A percentile compares a stretch with the other conserved stretches of the same genome.
These are phyloP conservation scores for Leucophora obtusa DNA, from an alignment of 2,888 invertebrate species.

Conservation along the genomic window DNA sequence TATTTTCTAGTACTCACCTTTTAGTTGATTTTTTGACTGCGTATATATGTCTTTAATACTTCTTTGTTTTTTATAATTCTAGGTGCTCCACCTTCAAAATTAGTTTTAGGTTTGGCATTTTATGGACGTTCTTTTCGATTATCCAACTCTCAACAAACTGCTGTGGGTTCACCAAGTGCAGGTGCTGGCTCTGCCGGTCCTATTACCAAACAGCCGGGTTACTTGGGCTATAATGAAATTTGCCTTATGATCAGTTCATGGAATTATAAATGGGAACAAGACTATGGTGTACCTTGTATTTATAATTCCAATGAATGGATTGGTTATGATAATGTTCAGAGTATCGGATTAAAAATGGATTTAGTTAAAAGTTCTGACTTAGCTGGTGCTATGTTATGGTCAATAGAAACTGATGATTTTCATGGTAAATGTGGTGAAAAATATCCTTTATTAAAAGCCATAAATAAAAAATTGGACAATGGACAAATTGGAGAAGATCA, in stretches of 20 bases:
- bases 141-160: conserved; percentile 71
- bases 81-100: conserved; percentile 82
- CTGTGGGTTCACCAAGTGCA: conserved; percentile 14
- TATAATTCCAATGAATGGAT: conserved; percentile 96
- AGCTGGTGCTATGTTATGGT: conserved; percentile 84
- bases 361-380: conserved; percentile 89
- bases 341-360: conserved; percentile 87
- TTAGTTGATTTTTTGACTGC: too few relatives aligned
- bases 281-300: conserved; percentile 7
- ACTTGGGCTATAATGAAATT: conserved; percentile 86
- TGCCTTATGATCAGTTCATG: conserved; percentile 68
- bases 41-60: background rate
- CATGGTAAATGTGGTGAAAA: conserved; percentile 85
- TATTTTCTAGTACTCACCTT: too few relatives aligned
- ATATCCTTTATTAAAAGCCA: conserved; percentile 80
- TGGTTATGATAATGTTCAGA: conserved; percentile 91
- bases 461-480: conserved; percentile 38
- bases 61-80: background rate
- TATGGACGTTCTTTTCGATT: conserved; percentile 86
- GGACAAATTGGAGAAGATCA: too few relatives aligned
- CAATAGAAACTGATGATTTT: conserved; percentile 96
- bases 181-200: conserved; percentile 79
- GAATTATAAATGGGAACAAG: conserved; percentile 14
- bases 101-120: conserved; percentile 84
- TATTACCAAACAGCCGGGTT: conserved; percentile 82